A percentile compares a stretch with the other conserved stretches of the same genome.
Conservation (phyloP, 2,888 invertebrate genomes). For the Abrostola tripartita region DNA sequence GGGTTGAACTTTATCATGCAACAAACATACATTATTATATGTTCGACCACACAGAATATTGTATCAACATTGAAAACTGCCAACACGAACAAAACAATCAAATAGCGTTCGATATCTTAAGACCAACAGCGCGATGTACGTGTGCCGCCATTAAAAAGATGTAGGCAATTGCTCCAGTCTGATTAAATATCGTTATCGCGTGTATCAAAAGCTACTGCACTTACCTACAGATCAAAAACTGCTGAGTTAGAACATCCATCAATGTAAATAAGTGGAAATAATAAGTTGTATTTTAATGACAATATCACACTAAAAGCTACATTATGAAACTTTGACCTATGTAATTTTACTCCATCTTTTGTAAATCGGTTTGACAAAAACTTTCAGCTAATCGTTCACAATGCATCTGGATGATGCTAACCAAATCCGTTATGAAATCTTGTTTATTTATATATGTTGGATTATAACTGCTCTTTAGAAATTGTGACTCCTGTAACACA, state of each 20-base stretch:
- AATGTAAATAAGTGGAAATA: slow-evolving; percentile 74
- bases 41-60: slow-evolving; percentile 30
- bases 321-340: background rate
- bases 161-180: slow-evolving; percentile 60
- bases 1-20: slow-evolving; percentile 9
- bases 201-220: slow-evolving; percentile 77
- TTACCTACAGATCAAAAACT: slow-evolving; percentile 81
- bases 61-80: slow-evolving; percentile 35
- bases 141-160: slow-evolving; percentile 51
- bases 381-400: no score
- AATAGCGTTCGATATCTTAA: slow-evolving; percentile 20
- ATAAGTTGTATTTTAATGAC: slow-evolving; percentile 62
- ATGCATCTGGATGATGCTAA: no score
- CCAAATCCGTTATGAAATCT: no score
- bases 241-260: slow-evolving; percentile 86
- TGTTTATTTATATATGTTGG: no score
- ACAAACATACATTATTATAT: slow-evolving; percentile 1
- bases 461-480: background rate
- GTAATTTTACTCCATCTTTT: no score
- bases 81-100: slow-evolving; percentile 46
- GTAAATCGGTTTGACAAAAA: no score
- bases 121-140: slow-evolving; percentile 37
- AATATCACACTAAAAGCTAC: slow-evolving; percentile 56
- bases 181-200: slow-evolving; percentile 66
- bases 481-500: no score